Conservation (phyloP, 2,797 vertebrate genomes). For the Ceyx erithaca region DNA sequence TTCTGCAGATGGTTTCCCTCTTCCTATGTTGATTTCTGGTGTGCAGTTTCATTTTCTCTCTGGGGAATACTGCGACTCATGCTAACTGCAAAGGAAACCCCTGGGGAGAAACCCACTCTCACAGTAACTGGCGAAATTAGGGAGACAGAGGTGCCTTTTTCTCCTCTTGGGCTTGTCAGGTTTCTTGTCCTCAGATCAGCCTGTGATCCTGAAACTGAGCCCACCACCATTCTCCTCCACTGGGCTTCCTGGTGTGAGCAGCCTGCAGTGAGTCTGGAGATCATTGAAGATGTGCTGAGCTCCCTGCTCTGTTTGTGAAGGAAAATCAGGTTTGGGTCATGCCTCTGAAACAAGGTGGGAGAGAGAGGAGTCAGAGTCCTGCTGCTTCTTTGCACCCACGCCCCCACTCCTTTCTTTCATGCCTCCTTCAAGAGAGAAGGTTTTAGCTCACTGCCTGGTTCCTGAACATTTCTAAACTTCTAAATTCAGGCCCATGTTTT, state of each 20-base stretch:
- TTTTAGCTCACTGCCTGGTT: neutral
- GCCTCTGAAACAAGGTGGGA: neutral
- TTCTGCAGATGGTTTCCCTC: neutral
- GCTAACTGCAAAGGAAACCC: neutral
- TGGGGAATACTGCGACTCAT: neutral
- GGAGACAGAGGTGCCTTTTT: neutral
- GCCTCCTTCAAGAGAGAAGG: neutral
- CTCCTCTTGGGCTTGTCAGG: neutral
- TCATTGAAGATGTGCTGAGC: fast-evolving
- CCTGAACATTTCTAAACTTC: neutral
- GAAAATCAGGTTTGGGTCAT: neutral
- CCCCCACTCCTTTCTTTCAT: neutral
- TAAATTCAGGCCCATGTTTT: neutral
- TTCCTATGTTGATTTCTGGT: neutral
- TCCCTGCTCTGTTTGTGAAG: neutral
- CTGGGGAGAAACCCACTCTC: neutral
- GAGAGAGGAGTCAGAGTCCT: neutral
- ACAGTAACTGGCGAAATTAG: neutral
- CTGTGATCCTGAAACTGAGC: neutral
- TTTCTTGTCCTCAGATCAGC: neutral
- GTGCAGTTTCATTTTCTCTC: neutral
- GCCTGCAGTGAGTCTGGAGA: neutral
- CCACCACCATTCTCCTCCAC: fast-evolving
- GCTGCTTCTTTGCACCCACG: neutral
- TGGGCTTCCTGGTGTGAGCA: neutral